A percentile compares a stretch with the other conserved stretches of the same genome.
Evolutionary conservation across 2,888 invertebrate species (phyloP).

Genomic region (Bimastos eiseni): DNA sequence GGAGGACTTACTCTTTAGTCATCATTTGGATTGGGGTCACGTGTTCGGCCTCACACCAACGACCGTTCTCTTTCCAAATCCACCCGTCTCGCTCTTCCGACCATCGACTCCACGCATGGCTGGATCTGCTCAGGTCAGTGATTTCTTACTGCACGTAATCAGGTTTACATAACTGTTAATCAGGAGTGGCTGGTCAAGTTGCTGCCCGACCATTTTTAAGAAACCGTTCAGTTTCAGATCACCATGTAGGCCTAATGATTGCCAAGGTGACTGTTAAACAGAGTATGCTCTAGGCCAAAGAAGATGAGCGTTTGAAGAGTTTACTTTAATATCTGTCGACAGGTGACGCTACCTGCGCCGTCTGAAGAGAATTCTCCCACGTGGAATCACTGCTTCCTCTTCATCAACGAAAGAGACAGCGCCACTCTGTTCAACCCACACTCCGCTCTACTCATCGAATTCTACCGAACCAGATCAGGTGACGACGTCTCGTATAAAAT

Average conservation of each 20-base stretch:
- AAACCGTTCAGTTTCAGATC: neutral
- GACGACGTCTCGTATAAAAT: neutral
- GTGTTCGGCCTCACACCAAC: neutral
- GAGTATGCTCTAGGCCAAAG: no score
- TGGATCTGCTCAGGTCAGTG: constrained; percentile 16
- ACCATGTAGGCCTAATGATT: neutral
- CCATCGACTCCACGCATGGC: neutral
- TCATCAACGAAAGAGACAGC: constrained; percentile 9
- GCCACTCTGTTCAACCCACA: neutral
- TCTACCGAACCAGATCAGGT: constrained; percentile 16
- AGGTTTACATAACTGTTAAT: neutral
- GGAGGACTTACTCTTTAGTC: neutral
- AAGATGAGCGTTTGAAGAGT: neutral
- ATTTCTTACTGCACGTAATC: neutral
- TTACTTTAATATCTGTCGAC: neutral
- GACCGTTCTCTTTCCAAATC: constrained; percentile 20
- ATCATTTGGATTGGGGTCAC: constrained; percentile 16
- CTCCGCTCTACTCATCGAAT: constrained; percentile 18
- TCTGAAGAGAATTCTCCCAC: neutral
- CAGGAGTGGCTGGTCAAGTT: neutral
- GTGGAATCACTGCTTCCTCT: constrained; percentile 16
- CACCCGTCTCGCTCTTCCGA: neutral
- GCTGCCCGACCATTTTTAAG: neutral
- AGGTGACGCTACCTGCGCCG: neutral
- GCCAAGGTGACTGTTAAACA: neutral